phyloP scores from a whole-genome alignment of 2,113 vertebrate genomes.

The Morone chrysops region DNA sequence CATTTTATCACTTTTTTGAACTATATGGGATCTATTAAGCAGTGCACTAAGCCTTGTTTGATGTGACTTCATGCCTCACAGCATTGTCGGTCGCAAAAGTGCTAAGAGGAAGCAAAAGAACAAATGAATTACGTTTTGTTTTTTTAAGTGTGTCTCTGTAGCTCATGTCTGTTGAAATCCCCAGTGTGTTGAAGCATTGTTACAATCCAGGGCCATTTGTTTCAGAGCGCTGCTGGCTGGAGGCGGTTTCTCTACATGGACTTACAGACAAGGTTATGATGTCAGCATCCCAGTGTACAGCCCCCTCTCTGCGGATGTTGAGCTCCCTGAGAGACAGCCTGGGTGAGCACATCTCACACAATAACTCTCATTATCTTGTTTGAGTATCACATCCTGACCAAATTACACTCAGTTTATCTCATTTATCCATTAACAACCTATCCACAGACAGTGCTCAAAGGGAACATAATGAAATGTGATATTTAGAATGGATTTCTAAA shows the following conservation, averaged over 20 bases:
- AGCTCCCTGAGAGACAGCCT: conserved; percentile 90
- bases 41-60: conserved; percentile 8
- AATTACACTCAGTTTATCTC: not conserved
- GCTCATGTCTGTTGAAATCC: not conserved
- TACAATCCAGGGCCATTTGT: conserved; percentile 46
- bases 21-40: conserved; percentile 13
- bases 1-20: conserved; percentile 26
- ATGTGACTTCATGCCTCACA: conserved; percentile 23
- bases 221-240: conserved; percentile 94
- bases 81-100: not conserved
- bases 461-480: not conserved
- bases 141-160: not conserved
- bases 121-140: not conserved
- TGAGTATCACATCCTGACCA: not conserved
- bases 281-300: conserved; percentile 99
- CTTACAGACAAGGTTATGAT: conserved; percentile 97
- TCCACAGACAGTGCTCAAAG: not conserved
- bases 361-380: not conserved
- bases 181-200: conserved; percentile 15
- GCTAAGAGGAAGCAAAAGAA: not conserved
- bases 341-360: conserved; percentile 86
- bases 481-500: not conserved
- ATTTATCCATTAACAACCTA: not conserved
- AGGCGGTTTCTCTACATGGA: conserved; percentile 98
- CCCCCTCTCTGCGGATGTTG: conserved; percentile 90